Percentiles rank a stretch among this genome's conserved stretches.
These are phyloP conservation scores for Palythoa grandis DNA, from an alignment of 92 coral and sea anemone species.

Conservation along the genomic window DNA sequence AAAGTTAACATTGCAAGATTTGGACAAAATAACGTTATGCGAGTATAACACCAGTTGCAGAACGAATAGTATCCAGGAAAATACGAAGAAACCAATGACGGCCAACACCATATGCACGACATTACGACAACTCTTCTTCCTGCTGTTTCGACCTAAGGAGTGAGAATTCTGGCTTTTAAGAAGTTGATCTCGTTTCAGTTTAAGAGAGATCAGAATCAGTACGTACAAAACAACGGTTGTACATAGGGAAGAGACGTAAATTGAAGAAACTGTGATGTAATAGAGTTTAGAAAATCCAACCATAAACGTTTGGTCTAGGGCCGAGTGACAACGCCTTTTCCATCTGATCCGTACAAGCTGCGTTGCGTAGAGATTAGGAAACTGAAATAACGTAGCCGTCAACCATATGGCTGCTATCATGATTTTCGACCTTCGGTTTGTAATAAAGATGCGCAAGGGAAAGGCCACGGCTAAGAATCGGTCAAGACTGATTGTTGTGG, in stretches of 20 bases:
- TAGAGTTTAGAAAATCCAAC: conserved; percentile 29
- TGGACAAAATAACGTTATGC: conserved; percentile 22
- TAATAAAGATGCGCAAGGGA: conserved; percentile 22
- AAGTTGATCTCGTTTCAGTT: conserved; percentile 17
- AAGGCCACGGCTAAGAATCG: conserved; percentile 32
- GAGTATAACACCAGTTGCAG: conserved; percentile 35
- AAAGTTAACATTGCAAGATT: conserved; percentile 35
- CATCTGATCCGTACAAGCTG: background rate
- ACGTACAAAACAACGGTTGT: conserved; percentile 13
- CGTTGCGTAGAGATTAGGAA: conserved; percentile 19
- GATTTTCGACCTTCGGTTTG: conserved; percentile 26
- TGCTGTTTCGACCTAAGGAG: background rate
- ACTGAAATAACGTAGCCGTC: conserved; percentile 6
- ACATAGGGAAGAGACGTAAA: conserved; percentile 27
- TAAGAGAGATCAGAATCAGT: conserved; percentile 34
- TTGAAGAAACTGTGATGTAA: conserved; percentile 24
- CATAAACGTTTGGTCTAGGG: conserved; percentile 24
- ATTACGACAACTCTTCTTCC: conserved; percentile 27
- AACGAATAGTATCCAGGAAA: conserved; percentile 32
- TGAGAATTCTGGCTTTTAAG: conserved; percentile 16
- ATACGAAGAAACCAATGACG: conserved; percentile 36
- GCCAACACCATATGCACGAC: conserved; percentile 42
- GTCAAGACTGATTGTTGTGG: conserved; percentile 40
- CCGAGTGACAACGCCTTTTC: conserved; percentile 1
- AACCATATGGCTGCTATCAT: conserved; percentile 18